A percentile compares a stretch with the other conserved stretches of the same genome.
Evolutionary conservation across 2,113 vertebrate species (phyloP).

Genomic region (Macrotus californicus): DNA sequence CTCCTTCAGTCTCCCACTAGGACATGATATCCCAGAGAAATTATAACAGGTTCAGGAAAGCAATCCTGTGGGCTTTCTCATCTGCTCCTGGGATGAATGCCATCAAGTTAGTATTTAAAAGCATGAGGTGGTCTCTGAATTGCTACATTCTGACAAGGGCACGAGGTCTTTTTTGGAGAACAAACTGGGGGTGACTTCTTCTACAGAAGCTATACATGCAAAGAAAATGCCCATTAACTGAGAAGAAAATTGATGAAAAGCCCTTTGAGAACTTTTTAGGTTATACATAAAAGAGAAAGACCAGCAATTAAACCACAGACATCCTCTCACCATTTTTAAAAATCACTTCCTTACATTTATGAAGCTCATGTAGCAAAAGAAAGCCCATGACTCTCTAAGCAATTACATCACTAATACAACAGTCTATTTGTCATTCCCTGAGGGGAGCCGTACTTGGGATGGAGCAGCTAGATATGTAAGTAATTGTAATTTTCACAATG

Average conservation of each 20-base stretch:
- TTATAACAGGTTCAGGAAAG: slow-evolving; percentile 1
- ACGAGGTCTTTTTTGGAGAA: background rate
- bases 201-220: background rate
- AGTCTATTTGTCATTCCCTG: slow-evolving; percentile 36
- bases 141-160: background rate
- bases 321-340: background rate
- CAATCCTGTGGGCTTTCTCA: background rate
- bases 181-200: background rate
- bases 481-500: slow-evolving; percentile 15
- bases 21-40: slow-evolving; percentile 8
- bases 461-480: slow-evolving; percentile 17
- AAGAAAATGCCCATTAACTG: background rate
- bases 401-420: slow-evolving; percentile 24
- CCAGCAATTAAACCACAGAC: slow-evolving; percentile 28
- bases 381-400: background rate
- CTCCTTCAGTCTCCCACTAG: background rate
- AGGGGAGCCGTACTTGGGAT: background rate
- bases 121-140: background rate
- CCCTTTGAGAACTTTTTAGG: background rate
- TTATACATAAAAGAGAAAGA: slow-evolving; percentile 18
- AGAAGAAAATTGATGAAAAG: background rate
- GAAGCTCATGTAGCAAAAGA: slow-evolving; percentile 34
- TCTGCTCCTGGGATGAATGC: background rate
- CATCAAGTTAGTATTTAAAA: background rate
- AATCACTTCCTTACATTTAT: slow-evolving; percentile 43